Conservation (phyloP, 1,140 invertebrate species). For the Cryptotermes secundus region DNA sequence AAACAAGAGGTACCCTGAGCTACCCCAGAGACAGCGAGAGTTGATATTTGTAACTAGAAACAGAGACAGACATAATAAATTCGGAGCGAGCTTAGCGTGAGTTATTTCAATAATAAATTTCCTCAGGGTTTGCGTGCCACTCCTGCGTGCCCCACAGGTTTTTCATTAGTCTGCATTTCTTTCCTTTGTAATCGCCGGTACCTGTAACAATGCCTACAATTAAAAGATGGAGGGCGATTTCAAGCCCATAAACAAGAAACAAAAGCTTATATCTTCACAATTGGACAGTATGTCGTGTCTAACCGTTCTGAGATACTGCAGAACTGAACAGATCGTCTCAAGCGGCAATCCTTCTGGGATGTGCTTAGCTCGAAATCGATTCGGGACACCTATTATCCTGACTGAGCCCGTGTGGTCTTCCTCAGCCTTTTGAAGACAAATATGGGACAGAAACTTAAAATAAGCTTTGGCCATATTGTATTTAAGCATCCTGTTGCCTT, state of each 20-base stretch:
- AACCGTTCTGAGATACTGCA: no score
- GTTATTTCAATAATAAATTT: constrained; percentile 14
- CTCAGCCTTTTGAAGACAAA: no score
- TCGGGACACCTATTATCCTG: no score
- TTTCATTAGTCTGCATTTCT: not conserved
- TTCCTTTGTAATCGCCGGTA: not conserved
- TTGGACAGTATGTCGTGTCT: not conserved
- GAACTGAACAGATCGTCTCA: no score
- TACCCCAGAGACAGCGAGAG: not conserved
- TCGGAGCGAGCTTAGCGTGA: not conserved
- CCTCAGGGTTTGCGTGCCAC: not conserved
- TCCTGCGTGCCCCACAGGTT: not conserved
- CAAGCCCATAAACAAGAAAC: not conserved
- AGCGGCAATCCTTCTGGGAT: no score
- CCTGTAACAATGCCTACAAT: not conserved
- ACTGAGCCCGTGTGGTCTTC: no score
- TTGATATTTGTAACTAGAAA: not conserved
- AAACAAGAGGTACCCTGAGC: not conserved
- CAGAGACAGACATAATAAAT: not conserved
- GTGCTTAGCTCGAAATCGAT: no score
- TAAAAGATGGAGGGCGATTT: not conserved
- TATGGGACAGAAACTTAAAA: no score
- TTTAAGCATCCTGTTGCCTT: no score
- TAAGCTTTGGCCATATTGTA: no score
- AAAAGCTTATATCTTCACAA: not conserved